These are phyloP conservation scores for Butorides virescens DNA, from an alignment of 2,113 vertebrate genomes.

Conservation along the genomic window DNA sequence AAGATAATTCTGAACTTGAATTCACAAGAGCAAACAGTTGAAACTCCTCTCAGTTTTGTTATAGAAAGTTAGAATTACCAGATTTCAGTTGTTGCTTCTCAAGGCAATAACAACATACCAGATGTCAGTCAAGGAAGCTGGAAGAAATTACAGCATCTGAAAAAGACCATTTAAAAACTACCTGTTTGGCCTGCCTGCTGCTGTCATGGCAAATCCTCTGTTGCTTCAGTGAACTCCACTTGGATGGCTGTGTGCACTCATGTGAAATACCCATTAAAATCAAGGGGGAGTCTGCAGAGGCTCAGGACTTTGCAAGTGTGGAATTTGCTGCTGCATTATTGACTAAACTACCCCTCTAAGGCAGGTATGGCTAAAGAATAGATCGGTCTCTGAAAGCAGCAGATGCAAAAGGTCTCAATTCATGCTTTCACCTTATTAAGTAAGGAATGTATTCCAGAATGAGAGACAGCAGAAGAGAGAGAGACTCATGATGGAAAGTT, in stretches of 20 bases:
- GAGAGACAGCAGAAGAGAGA: background rate
- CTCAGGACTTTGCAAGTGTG: background rate
- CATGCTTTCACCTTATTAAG: background rate
- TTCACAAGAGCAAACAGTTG: background rate
- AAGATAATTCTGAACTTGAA: background rate
- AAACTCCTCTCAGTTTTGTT: background rate
- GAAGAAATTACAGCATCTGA: background rate
- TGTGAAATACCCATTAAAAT: background rate
- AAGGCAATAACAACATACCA: background rate
- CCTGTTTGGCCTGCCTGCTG: background rate
- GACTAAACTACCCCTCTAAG: background rate
- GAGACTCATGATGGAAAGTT: background rate
- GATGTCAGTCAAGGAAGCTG: background rate
- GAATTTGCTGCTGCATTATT: background rate
- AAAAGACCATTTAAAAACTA: background rate
- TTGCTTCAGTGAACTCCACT: background rate
- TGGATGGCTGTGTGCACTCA: background rate
- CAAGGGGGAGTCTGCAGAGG: background rate
- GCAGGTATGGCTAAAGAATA: background rate
- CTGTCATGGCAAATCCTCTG: background rate
- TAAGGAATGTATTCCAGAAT: background rate
- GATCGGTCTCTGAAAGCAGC: background rate
- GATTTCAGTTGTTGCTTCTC: background rate
- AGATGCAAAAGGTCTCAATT: background rate
- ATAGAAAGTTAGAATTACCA: background rate